These are phyloP conservation scores for Xestia c-nigrum DNA, from an alignment of 2,888 invertebrate genomes.

Conservation along the genomic window DNA sequence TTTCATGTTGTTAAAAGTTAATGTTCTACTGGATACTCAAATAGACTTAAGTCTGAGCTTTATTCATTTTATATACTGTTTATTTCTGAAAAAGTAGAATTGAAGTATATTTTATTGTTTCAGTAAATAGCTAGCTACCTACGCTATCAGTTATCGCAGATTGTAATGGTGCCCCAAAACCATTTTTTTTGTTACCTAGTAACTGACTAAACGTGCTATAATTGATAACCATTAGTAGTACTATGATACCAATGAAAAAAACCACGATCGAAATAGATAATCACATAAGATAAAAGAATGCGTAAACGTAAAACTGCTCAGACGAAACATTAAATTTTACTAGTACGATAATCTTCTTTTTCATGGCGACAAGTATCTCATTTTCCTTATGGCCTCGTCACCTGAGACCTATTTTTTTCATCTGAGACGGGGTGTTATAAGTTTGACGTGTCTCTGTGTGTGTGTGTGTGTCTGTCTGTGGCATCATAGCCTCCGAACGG, in stretches of 20 bases:
- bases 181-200: neutral
- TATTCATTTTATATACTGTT: neutral
- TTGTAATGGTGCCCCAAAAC: neutral
- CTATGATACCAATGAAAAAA: neutral
- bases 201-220: neutral
- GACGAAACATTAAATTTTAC: constrained; percentile 1
- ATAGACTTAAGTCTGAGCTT: neutral
- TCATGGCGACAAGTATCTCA: neutral
- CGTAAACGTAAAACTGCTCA: neutral
- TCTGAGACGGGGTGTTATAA: no score
- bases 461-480: no score
- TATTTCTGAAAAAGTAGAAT: neutral
- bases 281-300: neutral
- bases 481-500: no score
- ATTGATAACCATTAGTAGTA: neutral
- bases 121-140: neutral
- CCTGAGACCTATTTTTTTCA: constrained; percentile 26
- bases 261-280: neutral
- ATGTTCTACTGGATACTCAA: neutral
- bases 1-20: neutral
- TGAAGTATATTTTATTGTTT: neutral
- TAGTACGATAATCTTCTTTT: constrained; percentile 16
- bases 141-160: neutral
- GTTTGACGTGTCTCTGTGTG: no score
- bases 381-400: constrained; percentile 18